A percentile compares a stretch with the other conserved stretches of the same genome.
phyloP scores from a whole-genome alignment of 2,113 vertebrate genomes.

The Serilophus lunatus region DNA sequence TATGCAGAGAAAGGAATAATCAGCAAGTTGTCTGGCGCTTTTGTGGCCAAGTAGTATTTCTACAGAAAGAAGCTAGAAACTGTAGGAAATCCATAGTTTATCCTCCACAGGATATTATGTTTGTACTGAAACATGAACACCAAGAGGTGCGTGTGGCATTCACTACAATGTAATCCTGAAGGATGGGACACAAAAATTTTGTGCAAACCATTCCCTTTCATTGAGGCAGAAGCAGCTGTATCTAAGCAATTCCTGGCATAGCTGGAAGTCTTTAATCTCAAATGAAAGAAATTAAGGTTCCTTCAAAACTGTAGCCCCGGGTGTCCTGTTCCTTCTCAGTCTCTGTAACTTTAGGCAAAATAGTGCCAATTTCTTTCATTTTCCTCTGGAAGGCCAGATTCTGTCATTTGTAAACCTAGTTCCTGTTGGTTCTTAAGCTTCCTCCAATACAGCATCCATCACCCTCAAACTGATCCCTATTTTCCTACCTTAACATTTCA shows the following conservation, averaged over 20 bases:
- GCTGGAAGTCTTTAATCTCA: not conserved
- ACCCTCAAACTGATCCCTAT: not conserved
- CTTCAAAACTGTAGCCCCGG: not conserved
- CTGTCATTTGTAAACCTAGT: not conserved
- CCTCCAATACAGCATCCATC: not conserved
- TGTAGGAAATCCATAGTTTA: not conserved
- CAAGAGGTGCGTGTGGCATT: accelerated
- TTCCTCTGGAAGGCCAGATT: not conserved
- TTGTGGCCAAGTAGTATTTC: not conserved
- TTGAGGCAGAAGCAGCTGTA: not conserved
- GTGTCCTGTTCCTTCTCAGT: not conserved
- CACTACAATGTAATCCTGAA: not conserved
- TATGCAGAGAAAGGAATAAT: not conserved
- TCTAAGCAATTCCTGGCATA: not conserved
- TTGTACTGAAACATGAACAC: not conserved
- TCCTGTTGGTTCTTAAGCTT: not conserved
- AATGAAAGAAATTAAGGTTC: not conserved
- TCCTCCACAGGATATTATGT: not conserved
- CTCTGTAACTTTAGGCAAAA: not conserved
- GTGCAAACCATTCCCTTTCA: not conserved
- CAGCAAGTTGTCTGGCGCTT: not conserved
- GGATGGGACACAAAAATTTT: not conserved
- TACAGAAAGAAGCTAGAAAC: not conserved
- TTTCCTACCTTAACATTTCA: not conserved
- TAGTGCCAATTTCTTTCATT: accelerated